These are phyloP conservation scores for Macrosoma leucophasiata DNA, from an alignment of 2,888 invertebrate genomes.

Conservation along the genomic window DNA sequence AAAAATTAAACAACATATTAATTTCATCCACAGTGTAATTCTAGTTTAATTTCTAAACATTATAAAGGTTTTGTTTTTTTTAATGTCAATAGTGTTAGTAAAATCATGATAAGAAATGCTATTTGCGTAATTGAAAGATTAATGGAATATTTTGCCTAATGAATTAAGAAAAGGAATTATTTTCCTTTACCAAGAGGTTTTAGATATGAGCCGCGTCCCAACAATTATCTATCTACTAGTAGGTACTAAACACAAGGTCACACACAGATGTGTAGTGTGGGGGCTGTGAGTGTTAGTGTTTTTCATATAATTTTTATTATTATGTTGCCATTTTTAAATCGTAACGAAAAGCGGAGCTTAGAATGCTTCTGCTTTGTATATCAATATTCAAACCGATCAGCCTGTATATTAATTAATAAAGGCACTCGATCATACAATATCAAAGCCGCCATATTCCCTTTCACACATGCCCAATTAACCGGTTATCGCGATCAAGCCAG, in stretches of 20 bases:
- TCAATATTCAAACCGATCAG: neutral
- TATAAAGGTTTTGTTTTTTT: neutral
- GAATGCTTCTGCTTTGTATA: neutral
- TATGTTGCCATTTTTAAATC: too few relatives aligned
- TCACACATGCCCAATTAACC: slow-evolving; percentile 53
- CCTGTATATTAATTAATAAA: slow-evolving; percentile 8
- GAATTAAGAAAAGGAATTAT: too few relatives aligned
- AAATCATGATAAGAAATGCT: too few relatives aligned
- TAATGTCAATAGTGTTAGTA: neutral
- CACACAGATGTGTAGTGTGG: too few relatives aligned
- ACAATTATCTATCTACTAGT: too few relatives aligned
- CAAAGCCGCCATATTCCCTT: slow-evolving; percentile 53
- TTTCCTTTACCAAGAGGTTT: too few relatives aligned
- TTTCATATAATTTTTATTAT: too few relatives aligned
- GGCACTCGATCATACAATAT: slow-evolving; percentile 28
- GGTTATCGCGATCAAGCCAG: slow-evolving; percentile 49
- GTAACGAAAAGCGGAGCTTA: neutral
- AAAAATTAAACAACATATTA: neutral
- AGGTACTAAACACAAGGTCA: too few relatives aligned
- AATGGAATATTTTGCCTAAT: too few relatives aligned
- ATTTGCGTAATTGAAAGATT: too few relatives aligned
- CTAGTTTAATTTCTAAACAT: slow-evolving; percentile 1
- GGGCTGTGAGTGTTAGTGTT: too few relatives aligned
- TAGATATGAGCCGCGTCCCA: too few relatives aligned
- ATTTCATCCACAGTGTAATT: neutral